Conservation (phyloP, 2,888 invertebrate species). For the Clepsis dumicolana region DNA sequence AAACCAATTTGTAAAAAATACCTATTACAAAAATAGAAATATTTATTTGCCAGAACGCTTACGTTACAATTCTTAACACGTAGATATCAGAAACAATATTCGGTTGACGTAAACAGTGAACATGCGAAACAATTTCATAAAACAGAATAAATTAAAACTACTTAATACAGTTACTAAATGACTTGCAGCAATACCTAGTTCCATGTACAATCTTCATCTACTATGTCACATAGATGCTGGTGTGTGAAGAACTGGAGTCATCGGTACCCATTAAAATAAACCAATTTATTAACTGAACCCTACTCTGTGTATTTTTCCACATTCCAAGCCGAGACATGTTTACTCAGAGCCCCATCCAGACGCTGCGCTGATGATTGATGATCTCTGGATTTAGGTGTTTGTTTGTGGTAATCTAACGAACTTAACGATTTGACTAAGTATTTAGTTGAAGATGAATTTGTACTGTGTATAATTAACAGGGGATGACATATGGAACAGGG, state of each 20-base stretch:
- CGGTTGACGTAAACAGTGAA: too few relatives aligned
- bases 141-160: too few relatives aligned
- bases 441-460: constrained; percentile 23
- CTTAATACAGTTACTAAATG: too few relatives aligned
- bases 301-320: constrained; percentile 50
- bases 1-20: too few relatives aligned
- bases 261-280: neutral
- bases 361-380: constrained; percentile 53
- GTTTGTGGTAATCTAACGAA: constrained; percentile 19
- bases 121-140: too few relatives aligned
- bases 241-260: neutral
- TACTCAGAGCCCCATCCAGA: constrained; percentile 25
- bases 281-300: constrained; percentile 17
- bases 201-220: neutral
- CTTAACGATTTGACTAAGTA: constrained; percentile 18
- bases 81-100: too few relatives aligned
- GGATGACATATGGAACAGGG: neutral
- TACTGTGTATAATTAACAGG: constrained; percentile 17
- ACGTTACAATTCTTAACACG: too few relatives aligned
- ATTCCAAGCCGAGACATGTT: constrained; percentile 48
- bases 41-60: too few relatives aligned
- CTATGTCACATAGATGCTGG: neutral
- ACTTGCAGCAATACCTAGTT: too few relatives aligned
- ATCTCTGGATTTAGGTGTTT: constrained; percentile 33
- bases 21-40: too few relatives aligned